Evolutionary conservation across 2,888 invertebrate genomes (phyloP).

Genomic region (Crematogaster levior): DNA sequence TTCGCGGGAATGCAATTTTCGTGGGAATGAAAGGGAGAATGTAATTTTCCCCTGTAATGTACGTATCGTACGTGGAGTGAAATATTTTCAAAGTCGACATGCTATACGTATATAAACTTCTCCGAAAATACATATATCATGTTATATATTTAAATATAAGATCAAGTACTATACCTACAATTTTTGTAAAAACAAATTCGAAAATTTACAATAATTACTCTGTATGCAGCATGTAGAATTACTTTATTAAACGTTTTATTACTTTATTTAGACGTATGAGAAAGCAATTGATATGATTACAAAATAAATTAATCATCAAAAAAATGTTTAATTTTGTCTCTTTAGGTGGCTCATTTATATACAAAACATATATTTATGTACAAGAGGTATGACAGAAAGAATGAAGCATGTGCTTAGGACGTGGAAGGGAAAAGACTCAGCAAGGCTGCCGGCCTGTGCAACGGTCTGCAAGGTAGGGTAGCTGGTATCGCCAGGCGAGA

Average conservation of each 20-base stretch:
- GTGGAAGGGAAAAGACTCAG: background rate
- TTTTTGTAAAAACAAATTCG: background rate
- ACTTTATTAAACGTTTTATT: too few relatives aligned
- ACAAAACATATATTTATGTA: slow-evolving; percentile 58
- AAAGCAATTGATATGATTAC: background rate
- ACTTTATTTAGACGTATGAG: too few relatives aligned
- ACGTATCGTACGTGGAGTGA: slow-evolving; percentile 44
- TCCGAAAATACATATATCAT: background rate
- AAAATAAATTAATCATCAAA: background rate
- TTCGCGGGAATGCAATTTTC: slow-evolving; percentile 51
- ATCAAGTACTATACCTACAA: background rate
- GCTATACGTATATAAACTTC: slow-evolving; percentile 5
- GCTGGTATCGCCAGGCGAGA: slow-evolving; percentile 54
- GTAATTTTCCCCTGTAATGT: slow-evolving; percentile 48
- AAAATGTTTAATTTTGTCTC: slow-evolving; percentile 17
- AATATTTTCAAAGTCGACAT: slow-evolving; percentile 31
- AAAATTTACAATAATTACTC: background rate
- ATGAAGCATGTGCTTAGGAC: slow-evolving; percentile 64
- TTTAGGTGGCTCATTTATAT: slow-evolving; percentile 31
- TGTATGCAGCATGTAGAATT: background rate
- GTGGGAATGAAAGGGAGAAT: slow-evolving; percentile 35
- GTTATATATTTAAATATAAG: background rate
- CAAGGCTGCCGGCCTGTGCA: slow-evolving; percentile 21
- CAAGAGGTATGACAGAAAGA: slow-evolving; percentile 72
- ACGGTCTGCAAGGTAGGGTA: slow-evolving; percentile 39